Conservation (phyloP, 1,140 invertebrate species). For the Dendroctonus ponderosae region DNA sequence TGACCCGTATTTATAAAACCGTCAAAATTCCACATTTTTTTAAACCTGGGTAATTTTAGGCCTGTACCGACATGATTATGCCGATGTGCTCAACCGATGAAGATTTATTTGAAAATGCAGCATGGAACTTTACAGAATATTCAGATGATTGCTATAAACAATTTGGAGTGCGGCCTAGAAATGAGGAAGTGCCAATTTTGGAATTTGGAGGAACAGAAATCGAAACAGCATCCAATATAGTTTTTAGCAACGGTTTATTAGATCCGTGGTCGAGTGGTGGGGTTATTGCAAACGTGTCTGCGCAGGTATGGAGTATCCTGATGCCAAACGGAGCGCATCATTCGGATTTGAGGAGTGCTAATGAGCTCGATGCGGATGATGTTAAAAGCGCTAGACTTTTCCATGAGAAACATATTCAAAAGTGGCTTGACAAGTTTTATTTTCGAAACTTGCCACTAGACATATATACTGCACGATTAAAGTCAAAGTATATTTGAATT, state of each 20-base stretch:
- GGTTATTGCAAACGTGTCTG: slow-evolving; percentile 70
- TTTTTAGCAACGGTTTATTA: slow-evolving; percentile 87
- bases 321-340: slow-evolving; percentile 92
- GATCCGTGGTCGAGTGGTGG: slow-evolving; percentile 95
- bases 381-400: slow-evolving; percentile 67
- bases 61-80: slow-evolving; percentile 96
- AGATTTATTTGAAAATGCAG: slow-evolving; percentile 79
- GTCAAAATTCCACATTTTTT: not conserved
- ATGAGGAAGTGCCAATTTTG: slow-evolving; percentile 64
- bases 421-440: slow-evolving; percentile 60
- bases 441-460: slow-evolving; percentile 15
- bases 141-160: slow-evolving; percentile 67
- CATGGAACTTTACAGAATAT: slow-evolving; percentile 73
- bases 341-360: slow-evolving; percentile 75
- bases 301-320: slow-evolving; percentile 68
- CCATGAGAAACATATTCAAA: slow-evolving; percentile 65
- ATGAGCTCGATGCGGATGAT: slow-evolving; percentile 68
- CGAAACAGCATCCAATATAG: slow-evolving; percentile 72
- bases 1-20: no score
- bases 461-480: not conserved
- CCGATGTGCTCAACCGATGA: slow-evolving; percentile 80
- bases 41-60: slow-evolving; percentile 55
- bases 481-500: not conserved
- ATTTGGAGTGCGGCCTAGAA: slow-evolving; percentile 63
- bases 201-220: slow-evolving; percentile 81